These are phyloP conservation scores for Eudyptes chrysolophus DNA, from an alignment of 2,113 vertebrate genomes.

Conservation along the genomic window DNA sequence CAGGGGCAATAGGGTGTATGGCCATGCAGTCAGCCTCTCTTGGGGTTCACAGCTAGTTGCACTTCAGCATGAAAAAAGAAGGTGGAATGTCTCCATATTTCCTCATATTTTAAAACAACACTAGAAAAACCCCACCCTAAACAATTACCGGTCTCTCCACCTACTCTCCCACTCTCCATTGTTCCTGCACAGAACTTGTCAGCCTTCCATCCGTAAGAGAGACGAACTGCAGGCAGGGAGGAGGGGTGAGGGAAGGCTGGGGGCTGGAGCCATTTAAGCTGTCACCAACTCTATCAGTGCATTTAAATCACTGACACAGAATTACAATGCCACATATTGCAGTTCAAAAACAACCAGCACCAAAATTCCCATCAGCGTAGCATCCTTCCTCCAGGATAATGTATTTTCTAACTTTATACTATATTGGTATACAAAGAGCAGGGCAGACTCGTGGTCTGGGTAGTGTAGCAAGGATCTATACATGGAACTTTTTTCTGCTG, in stretches of 20 bases:
- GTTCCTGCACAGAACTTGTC: conserved; percentile 60
- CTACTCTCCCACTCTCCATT: conserved; percentile 54
- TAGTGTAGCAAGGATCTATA: not conserved
- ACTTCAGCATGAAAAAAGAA: not conserved
- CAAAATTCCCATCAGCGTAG: not conserved
- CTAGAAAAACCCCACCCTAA: conserved; percentile 44
- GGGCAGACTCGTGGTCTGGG: not conserved
- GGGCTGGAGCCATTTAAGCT: conserved; percentile 76
- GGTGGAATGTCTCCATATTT: conserved; percentile 28
- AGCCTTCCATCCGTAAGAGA: conserved; percentile 57
- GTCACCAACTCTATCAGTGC: conserved; percentile 73
- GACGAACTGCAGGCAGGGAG: conserved; percentile 31
- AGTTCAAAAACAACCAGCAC: conserved; percentile 49
- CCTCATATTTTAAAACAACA: conserved; percentile 42
- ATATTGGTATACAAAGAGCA: not conserved
- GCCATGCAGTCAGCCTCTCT: conserved; percentile 6
- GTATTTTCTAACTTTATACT: not conserved
- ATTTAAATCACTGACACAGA: conserved; percentile 77
- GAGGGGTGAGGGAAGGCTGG: conserved; percentile 55
- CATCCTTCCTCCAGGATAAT: conserved; percentile 13
- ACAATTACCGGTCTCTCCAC: conserved; percentile 53
- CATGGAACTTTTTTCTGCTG: conserved; percentile 14
- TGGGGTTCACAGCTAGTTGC: conserved; percentile 34
- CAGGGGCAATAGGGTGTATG: not conserved
- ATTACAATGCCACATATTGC: conserved; percentile 66